Evolutionary conservation across 2,888 invertebrate genomes (phyloP).

Genomic region (Drosophila koepferae): DNA sequence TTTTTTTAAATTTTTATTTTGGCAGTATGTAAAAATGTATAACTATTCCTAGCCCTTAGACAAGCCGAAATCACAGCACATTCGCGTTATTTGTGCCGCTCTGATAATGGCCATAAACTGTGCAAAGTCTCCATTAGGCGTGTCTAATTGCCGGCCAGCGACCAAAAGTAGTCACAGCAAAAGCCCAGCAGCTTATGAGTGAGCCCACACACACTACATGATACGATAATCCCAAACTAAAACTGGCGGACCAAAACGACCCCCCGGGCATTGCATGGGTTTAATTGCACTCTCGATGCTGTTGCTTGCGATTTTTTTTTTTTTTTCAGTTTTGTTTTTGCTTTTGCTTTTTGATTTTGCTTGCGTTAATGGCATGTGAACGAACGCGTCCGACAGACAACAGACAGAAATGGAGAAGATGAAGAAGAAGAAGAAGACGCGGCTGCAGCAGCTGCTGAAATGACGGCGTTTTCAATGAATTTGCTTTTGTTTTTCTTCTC

Average conservation of each 20-base stretch:
- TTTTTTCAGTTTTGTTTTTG: constrained; percentile 20
- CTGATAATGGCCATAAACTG: constrained; percentile 18
- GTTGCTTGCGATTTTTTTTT: constrained; percentile 20
- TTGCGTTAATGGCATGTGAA: constrained; percentile 59
- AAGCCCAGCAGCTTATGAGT: constrained; percentile 4
- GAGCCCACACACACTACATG: constrained; percentile 4
- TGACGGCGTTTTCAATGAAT: constrained; percentile 26
- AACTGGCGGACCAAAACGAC: constrained; percentile 49
- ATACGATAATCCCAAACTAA: constrained; percentile 15
- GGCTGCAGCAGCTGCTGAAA: constrained; percentile 20
- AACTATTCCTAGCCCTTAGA: background rate
- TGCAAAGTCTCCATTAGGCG: constrained; percentile 23
- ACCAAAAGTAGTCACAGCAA: constrained; percentile 1
- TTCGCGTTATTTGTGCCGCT: constrained; percentile 24
- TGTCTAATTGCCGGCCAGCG: constrained; percentile 41
- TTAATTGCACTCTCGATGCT: constrained; percentile 62
- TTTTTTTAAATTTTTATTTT: background rate
- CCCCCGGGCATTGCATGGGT: constrained; percentile 60
- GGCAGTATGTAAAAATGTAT: background rate
- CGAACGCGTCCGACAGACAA: constrained; percentile 26
- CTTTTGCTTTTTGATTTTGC: constrained; percentile 35
- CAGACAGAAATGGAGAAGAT: constrained; percentile 11
- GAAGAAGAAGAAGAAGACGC: background rate
- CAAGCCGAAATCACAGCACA: background rate
- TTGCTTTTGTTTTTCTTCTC: constrained; percentile 12